Base-by-base conservation (phyloP, 2,113 vertebrate species). In the Lanius ludovicianus region DNA sequence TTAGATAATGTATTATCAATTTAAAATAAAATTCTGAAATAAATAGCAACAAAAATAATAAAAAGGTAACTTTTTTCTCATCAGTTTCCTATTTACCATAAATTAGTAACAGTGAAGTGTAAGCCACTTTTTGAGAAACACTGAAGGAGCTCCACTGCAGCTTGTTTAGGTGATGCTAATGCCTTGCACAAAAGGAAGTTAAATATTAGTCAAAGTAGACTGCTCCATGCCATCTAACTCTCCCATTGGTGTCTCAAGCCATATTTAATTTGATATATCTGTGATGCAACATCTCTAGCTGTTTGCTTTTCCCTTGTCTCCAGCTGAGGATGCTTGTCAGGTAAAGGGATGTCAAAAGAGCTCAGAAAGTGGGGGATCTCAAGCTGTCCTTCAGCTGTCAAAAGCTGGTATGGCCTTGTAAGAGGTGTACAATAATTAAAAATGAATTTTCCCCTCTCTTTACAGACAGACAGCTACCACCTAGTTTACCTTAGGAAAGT, bases 301-400 rank as follows among this genome's bases (percentile, higher is more conserved):
- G 6, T 87, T 91, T 81, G n/a, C 24, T 91, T 84, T 68, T 82
- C 39, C n/a, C 13, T 64, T 46, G 60, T 53, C 37, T 73, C 74
- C 39, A 31, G 0, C 0, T 44, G 41, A n/a, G 42, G 44, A 14
- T 1, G 2, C 63, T 55, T 0, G 4, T 74, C 37, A 59, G 37
- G 53, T 71, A 39, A 82, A 62, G 25, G 33, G 8, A 20, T 79
- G 63, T 42, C 39, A 39, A 30, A 71, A 60, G 60, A 53, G 11
- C 50, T 62, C 47, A 37, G 49, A 30, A 52, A 78, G 52, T 21
- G 62, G 21, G 84, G 35, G 64, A 35, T 44, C 59, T 80, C 46
- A 77, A 30, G 76, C 31, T 24, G 14, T 4, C 3, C 37, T 75
- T 81, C 17, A 44, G 47, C 50, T 68, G 23, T 33, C 35, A 39